These are phyloP conservation scores for Deroplatys truncata DNA, from an alignment of 2,888 invertebrate genomes.

Conservation along the genomic window DNA sequence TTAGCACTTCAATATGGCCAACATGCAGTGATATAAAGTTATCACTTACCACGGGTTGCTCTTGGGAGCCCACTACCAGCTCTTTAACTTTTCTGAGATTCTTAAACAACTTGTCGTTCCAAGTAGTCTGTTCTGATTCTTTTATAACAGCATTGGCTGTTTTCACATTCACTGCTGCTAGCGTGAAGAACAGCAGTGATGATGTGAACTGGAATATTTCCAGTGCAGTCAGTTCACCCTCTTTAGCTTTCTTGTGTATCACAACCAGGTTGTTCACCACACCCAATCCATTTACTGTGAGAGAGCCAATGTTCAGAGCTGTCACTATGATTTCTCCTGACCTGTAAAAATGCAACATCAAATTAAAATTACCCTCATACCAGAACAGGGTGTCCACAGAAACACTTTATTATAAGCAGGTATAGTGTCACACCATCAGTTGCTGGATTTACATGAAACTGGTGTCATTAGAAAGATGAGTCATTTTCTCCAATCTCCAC, in stretches of 20 bases:
- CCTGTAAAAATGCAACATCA: not conserved
- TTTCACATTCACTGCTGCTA: slow-evolving; percentile 21
- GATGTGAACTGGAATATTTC: slow-evolving; percentile 28
- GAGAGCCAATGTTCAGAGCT: not conserved
- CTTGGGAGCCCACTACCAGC: not conserved
- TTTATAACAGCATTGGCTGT: slow-evolving; percentile 15
- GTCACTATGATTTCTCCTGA: not conserved
- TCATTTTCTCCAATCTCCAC: too few species aligned
- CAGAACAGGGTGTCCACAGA: too few species aligned
- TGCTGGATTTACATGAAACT: too few species aligned
- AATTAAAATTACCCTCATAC: too few species aligned
- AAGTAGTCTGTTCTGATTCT: slow-evolving; percentile 4
- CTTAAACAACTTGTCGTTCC: not conserved
- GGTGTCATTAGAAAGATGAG: too few species aligned
- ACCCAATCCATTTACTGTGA: slow-evolving; percentile 20
- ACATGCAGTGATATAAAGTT: too few species aligned
- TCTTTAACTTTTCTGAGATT: not conserved
- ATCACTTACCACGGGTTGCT: not conserved
- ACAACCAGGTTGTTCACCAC: slow-evolving; percentile 2
- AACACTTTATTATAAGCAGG: too few species aligned
- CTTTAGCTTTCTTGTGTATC: slow-evolving; percentile 4
- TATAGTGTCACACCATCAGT: too few species aligned
- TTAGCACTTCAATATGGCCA: too few species aligned
- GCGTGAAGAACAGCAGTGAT: slow-evolving; percentile 24
- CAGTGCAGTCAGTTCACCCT: slow-evolving; percentile 5